phyloP scores from a whole-genome alignment of 1,140 invertebrate genomes.

The Drosophila sucinea region DNA sequence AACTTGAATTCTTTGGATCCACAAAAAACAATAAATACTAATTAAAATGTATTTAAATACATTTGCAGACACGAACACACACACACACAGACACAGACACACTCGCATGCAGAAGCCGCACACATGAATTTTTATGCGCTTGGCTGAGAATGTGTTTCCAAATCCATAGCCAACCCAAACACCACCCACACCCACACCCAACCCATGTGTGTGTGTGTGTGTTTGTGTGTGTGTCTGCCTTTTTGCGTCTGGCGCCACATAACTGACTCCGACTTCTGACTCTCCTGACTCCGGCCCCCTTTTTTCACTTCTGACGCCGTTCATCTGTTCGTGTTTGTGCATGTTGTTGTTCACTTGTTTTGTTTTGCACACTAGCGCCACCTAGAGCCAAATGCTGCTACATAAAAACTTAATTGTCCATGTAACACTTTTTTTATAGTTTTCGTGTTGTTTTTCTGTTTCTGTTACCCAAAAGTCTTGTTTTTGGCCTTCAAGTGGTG shows the following conservation, averaged over 20 bases:
- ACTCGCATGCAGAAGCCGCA: slow-evolving; percentile 1
- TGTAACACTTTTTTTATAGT: slow-evolving; percentile 67
- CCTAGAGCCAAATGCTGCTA: slow-evolving; percentile 75
- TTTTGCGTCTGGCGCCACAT: slow-evolving; percentile 34
- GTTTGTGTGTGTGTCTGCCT: not conserved
- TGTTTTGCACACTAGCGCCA: slow-evolving; percentile 61
- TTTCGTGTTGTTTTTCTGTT: not conserved
- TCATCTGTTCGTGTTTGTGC: slow-evolving; percentile 38
- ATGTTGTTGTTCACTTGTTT: slow-evolving; percentile 60
- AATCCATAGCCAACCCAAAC: not conserved
- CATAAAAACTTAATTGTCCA: slow-evolving; percentile 80
- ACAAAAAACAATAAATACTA: slow-evolving; percentile 73
- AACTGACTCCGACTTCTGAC: slow-evolving; percentile 9
- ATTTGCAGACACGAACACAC: slow-evolving; percentile 58
- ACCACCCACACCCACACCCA: not conserved
- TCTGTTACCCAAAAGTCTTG: slow-evolving; percentile 31
- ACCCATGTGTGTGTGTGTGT: not conserved
- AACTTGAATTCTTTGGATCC: slow-evolving; percentile 35
- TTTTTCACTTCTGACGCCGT: not conserved
- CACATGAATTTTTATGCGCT: slow-evolving; percentile 50
- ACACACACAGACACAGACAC: slow-evolving; percentile 5
- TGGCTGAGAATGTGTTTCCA: slow-evolving; percentile 7
- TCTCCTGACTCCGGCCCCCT: not conserved
- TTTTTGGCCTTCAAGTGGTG: slow-evolving; percentile 30
- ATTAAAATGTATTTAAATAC: slow-evolving; percentile 79